Percentiles rank a stretch among this genome's conserved stretches.
Evolutionary conservation across 2,797 vertebrate genomes (phyloP).

Genomic region (Pterois miles): DNA sequence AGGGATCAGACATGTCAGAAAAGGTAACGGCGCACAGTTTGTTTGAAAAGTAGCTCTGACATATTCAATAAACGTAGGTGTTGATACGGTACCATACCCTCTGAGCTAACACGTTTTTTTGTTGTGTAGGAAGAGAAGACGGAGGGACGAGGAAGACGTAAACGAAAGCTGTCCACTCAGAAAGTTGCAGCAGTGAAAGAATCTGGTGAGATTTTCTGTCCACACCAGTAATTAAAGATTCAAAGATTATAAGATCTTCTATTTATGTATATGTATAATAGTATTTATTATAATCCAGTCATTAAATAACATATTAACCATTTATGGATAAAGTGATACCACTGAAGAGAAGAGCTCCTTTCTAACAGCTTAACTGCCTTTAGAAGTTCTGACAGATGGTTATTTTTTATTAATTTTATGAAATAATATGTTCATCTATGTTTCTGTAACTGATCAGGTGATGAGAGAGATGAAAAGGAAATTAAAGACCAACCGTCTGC

Average conservation of each 20-base stretch:
- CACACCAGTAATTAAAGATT: neutral
- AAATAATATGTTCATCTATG: neutral
- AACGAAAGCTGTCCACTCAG: conserved; percentile 62
- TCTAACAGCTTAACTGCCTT: neutral
- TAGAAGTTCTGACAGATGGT: neutral
- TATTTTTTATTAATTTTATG: neutral
- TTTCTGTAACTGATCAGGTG: conserved; percentile 52
- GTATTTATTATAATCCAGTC: neutral
- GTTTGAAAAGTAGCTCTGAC: neutral
- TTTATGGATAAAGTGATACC: neutral
- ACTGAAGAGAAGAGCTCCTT: neutral
- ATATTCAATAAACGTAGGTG: neutral
- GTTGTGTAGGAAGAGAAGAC: conserved; percentile 71
- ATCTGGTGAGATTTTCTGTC: conserved; percentile 45
- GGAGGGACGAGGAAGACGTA: conserved; percentile 61
- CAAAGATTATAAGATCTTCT: neutral
- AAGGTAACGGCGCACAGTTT: conserved; percentile 53
- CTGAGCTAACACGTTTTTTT: neutral
- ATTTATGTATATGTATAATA: fast-evolving
- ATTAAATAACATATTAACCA: neutral
- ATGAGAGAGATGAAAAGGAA: conserved; percentile 46
- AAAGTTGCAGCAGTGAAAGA: conserved; percentile 46
- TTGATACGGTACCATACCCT: fast-evolving
- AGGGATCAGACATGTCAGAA: conserved; percentile 65
- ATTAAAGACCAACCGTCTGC: conserved; percentile 32